A percentile compares a stretch with the other conserved stretches of the same genome.
Conservation (phyloP, 2,888 invertebrate species). For the Fabriciana adippe region DNA sequence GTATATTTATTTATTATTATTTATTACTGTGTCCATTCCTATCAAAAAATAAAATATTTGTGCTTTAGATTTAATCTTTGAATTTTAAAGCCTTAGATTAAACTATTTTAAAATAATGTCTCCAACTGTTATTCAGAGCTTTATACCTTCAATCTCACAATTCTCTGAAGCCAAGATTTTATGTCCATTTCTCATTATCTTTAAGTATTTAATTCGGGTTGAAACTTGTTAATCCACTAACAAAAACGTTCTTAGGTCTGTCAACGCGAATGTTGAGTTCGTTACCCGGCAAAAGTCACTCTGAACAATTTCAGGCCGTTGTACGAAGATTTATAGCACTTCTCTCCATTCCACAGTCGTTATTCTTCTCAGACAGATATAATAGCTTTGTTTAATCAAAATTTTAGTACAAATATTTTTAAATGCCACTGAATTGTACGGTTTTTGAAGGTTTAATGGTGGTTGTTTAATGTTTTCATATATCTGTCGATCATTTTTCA, state of each 20-base stretch:
- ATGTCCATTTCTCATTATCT: slow-evolving; percentile 24
- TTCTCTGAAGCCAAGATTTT: slow-evolving; percentile 13
- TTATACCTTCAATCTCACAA: not conserved
- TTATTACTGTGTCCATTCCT: no score
- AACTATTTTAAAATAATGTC: not conserved
- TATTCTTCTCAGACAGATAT: slow-evolving; percentile 33
- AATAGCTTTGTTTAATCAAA: slow-evolving; percentile 24
- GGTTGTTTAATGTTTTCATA: no score
- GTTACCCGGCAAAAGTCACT: slow-evolving; percentile 63
- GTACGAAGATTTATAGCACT: slow-evolving; percentile 36
- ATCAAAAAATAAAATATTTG: no score
- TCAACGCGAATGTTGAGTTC: slow-evolving; percentile 58
- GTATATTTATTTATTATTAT: no score
- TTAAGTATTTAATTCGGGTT: slow-evolving; percentile 36
- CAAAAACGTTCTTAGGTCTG: slow-evolving; percentile 64
- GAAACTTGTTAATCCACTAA: slow-evolving; percentile 58
- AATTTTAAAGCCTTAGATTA: no score
- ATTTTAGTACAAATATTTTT: slow-evolving; percentile 15
- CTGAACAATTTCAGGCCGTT: slow-evolving; percentile 44
- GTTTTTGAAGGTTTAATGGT: slow-evolving; percentile 9
- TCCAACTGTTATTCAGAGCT: not conserved
- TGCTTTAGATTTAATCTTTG: no score
- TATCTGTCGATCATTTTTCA: no score
- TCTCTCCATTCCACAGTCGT: slow-evolving; percentile 28
- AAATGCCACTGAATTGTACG: slow-evolving; percentile 1